Conservation (phyloP, 2,797 vertebrate genomes). For the Sebastes steindachneri region DNA sequence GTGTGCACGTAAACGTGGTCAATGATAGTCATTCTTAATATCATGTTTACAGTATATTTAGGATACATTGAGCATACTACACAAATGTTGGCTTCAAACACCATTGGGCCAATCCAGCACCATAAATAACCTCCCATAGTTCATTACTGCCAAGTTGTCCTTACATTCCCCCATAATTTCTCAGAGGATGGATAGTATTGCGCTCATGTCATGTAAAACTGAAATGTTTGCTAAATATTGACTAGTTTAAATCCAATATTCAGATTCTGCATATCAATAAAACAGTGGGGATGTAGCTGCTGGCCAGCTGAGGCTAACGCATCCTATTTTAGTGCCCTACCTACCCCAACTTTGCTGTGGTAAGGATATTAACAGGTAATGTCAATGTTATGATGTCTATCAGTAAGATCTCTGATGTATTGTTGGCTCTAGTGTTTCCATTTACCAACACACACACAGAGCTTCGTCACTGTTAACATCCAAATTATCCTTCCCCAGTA, state of each 20-base stretch:
- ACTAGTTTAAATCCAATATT: background rate
- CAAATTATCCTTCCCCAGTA: background rate
- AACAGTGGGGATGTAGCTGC: background rate
- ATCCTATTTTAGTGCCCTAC: background rate
- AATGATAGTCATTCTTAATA: background rate
- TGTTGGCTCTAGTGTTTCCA: background rate
- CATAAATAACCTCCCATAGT: constrained; percentile 6
- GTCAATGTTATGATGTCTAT: background rate
- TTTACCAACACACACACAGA: constrained; percentile 8
- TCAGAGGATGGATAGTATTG: background rate
- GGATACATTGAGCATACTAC: background rate
- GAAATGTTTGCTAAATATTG: constrained; percentile 14
- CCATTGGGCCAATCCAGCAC: background rate
- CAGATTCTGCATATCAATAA: background rate
- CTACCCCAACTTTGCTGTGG: background rate
- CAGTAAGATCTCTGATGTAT: background rate
- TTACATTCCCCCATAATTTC: background rate
- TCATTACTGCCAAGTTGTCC: background rate
- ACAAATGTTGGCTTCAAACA: background rate
- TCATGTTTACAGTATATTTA: background rate
- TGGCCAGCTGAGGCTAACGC: constrained; percentile 33
- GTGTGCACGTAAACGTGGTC: too few species aligned
- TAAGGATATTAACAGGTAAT: constrained; percentile 35
- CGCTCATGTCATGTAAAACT: constrained; percentile 19
- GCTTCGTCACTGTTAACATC: background rate